These are phyloP conservation scores for Cyanoramphus novaezelandiae DNA, from an alignment of 2,113 vertebrate genomes.

Conservation along the genomic window DNA sequence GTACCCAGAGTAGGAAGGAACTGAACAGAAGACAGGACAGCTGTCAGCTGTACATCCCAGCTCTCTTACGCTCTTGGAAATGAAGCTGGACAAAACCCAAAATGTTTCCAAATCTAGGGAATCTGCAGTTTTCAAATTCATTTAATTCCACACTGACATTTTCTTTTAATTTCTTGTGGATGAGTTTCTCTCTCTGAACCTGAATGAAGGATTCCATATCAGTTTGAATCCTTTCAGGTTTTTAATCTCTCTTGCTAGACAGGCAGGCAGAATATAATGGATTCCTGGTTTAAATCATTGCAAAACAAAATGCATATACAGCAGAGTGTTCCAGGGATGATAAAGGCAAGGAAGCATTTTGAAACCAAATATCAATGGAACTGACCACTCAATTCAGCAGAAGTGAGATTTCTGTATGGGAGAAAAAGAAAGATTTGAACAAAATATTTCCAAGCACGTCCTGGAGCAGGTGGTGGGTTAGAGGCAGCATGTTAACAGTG, in stretches of 20 bases:
- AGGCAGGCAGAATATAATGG: neutral
- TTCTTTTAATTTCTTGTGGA: constrained; percentile 37
- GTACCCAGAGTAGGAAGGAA: neutral
- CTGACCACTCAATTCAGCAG: neutral
- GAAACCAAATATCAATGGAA: neutral
- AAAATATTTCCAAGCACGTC: neutral
- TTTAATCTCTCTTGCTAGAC: constrained; percentile 38
- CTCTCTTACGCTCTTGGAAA: constrained; percentile 17
- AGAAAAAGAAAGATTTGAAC: neutral
- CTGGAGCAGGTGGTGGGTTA: neutral
- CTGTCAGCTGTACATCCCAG: constrained; percentile 49
- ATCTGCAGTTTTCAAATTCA: constrained; percentile 32
- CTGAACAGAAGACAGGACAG: constrained; percentile 39
- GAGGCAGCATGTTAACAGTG: neutral
- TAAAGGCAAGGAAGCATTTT: neutral
- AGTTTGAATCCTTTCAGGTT: constrained; percentile 32
- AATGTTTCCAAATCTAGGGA: constrained; percentile 46
- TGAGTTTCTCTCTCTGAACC: constrained; percentile 47
- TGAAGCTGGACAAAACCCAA: constrained; percentile 48
- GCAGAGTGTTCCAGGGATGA: neutral
- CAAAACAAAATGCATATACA: constrained; percentile 41
- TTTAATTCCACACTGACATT: constrained; percentile 32
- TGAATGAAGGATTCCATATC: constrained; percentile 35
- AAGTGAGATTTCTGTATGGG: neutral
- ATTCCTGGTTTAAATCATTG: constrained; percentile 27